A percentile compares a stretch with the other conserved stretches of the same genome.
These are phyloP conservation scores for Pandemis corylana DNA, from an alignment of 2,888 invertebrate species.

Conservation along the genomic window DNA sequence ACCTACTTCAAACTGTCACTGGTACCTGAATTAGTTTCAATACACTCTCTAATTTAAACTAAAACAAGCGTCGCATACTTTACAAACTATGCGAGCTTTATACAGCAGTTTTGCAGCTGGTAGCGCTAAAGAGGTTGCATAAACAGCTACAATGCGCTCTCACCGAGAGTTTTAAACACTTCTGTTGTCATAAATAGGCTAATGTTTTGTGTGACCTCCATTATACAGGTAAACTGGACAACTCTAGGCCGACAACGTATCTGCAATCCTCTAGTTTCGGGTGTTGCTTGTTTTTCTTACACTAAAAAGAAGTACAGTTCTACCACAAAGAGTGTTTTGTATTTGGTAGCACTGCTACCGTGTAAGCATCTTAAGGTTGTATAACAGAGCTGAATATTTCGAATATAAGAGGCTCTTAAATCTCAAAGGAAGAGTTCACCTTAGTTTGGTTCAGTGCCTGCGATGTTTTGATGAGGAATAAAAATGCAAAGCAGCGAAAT, in stretches of 20 bases:
- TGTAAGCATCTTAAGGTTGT: neutral
- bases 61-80: slow-evolving; percentile 34
- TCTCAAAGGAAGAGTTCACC: neutral
- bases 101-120: slow-evolving; percentile 17
- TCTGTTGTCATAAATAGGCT: neutral
- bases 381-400: neutral
- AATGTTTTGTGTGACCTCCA: neutral
- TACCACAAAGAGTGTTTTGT: no score
- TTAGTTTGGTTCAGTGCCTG: neutral
- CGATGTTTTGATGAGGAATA: neutral
- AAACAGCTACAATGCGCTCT: slow-evolving; percentile 4
- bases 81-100: slow-evolving; percentile 30
- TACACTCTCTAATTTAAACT: slow-evolving; percentile 26
- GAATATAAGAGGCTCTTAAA: neutral
- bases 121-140: slow-evolving; percentile 14
- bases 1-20: slow-evolving; percentile 21
- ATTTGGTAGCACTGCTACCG: neutral
- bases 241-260: no score
- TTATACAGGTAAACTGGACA: no score
- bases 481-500: neutral
- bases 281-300: no score
- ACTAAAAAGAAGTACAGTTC: no score
- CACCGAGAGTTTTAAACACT: neutral
- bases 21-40: slow-evolving; percentile 34
- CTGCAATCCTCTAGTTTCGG: no score